Conservation (phyloP, 2,797 vertebrate genomes). For the Dendrocincla tyrannina region DNA sequence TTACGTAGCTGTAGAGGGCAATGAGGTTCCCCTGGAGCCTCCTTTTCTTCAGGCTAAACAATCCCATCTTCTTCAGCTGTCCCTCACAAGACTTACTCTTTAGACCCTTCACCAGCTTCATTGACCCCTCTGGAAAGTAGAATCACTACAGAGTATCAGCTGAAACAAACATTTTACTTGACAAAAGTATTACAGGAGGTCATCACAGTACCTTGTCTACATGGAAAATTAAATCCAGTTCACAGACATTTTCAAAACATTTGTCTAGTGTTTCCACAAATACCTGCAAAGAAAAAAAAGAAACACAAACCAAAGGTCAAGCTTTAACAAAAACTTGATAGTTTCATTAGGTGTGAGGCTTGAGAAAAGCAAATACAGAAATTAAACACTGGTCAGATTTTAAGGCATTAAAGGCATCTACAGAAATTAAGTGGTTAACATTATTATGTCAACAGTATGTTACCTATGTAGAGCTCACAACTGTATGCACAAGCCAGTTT, state of each 20-base stretch:
- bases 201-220: constrained; percentile 90
- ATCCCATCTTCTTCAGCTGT: background rate
- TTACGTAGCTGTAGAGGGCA: background rate
- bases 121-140: background rate
- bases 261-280: constrained; percentile 99
- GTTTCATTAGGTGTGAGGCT: background rate
- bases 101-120: background rate
- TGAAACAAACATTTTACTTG: background rate
- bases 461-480: background rate
- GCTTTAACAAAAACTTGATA: constrained; percentile 10
- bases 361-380: constrained; percentile 4
- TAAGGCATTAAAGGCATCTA: background rate
- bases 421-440: background rate
- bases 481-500: background rate
- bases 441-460: background rate
- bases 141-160: background rate
- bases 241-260: constrained; percentile 99
- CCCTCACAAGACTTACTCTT: background rate
- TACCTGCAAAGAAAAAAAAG: constrained; percentile 78
- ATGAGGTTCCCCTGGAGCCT: rapidly evolving
- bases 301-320: background rate
- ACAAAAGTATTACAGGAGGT: background rate
- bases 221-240: constrained; percentile 98
- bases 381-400: background rate
- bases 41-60: background rate